Evolutionary conservation across 2,797 vertebrate species (phyloP), one percentile per base, ranked within the genome.

Genomic region (Perodicticus potto): DNA sequence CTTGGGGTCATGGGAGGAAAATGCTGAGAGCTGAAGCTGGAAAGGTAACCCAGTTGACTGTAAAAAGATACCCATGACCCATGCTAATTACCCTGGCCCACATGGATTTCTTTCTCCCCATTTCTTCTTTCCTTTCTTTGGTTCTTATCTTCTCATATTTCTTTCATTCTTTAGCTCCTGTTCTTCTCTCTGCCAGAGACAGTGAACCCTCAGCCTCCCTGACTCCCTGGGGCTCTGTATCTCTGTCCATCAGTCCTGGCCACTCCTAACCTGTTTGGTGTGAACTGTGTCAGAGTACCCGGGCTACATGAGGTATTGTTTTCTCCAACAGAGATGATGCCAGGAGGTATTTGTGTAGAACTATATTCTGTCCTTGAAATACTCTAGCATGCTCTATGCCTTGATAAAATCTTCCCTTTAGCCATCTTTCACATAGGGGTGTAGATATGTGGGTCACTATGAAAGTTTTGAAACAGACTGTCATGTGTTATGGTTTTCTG

Each of bases 61-160:
- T 72, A 70, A 94, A 89, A 91, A 91, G 90, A 94, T 78, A 82
- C 70, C 5, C 27, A 4, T 93, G 84, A 92, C 94, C 93, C 96
- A 86, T 73, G 91, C 77, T 97, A 97, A 97, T 97, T 97, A 97
- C 70, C 57, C 69, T 17, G 74, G 72, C 37, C 67, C 29, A 63
- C 45, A 95, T 53, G 82, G 89, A 92, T 96, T 65, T 77, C 76
- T 93, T 96, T 96, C 91, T 97, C 72, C 17, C 3, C 19, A 22
- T 83, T 96, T 84, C 82, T 59, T 61, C 93, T 92, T 91, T 93
- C 78, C 63, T 63, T 96, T 93, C 94, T 94, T 94, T 94, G 63
- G 91, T 80, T 20, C 74, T 96, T 96, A 96, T 97, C 97, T 72
- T 89, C 94, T 97, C 82, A 8, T 19, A 37, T 98, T 96, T 94